phyloP scores from a whole-genome alignment of 2,888 invertebrate species.

The Athalia circularis region DNA sequence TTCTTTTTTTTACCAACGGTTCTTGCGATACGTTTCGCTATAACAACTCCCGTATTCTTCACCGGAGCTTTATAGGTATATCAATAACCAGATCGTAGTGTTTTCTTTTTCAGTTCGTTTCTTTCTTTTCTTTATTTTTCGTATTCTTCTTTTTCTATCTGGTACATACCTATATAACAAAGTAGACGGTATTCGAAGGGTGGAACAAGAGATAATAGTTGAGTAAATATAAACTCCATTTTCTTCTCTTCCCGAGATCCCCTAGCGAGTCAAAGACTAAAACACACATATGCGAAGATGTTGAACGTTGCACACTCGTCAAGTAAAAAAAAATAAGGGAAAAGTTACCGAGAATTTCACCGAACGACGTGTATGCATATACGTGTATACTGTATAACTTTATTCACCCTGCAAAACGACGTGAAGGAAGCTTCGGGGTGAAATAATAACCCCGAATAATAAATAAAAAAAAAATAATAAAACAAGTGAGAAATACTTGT shows the following conservation, averaged over 20 bases:
- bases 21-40: too few species aligned
- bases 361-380: neutral
- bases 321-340: too few species aligned
- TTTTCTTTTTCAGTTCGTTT: too few species aligned
- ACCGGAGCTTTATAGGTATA: too few species aligned
- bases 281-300: neutral
- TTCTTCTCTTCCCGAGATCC: neutral
- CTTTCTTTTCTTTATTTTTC: too few species aligned
- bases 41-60: too few species aligned
- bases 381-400: too few species aligned
- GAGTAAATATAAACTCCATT: slow-evolving; percentile 26
- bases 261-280: slow-evolving; percentile 1
- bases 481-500: neutral
- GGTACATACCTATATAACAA: neutral
- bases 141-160: too few species aligned
- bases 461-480: neutral
- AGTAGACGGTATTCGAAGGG: slow-evolving; percentile 20
- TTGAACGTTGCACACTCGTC: neutral
- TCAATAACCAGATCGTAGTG: too few species aligned
- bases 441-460: neutral
- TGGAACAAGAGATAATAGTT: slow-evolving; percentile 25
- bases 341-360: neutral
- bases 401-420: neutral
- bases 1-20: too few species aligned
- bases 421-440: neutral